Conservation (phyloP, 1,140 invertebrate genomes). For the Bombus terrestris region DNA sequence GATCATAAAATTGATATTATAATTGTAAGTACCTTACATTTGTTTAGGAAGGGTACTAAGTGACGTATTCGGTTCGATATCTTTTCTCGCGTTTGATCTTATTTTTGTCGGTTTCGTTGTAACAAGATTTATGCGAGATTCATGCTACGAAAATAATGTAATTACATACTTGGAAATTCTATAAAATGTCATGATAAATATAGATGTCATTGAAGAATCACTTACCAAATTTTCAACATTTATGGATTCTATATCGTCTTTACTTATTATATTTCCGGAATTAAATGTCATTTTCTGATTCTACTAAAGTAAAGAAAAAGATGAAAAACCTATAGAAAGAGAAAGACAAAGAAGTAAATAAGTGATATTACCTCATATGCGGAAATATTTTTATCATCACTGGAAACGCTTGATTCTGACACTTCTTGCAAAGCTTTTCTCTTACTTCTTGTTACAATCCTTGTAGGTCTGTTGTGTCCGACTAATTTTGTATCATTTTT, state of each 20-base stretch:
- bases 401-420: background rate
- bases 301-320: background rate
- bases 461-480: background rate
- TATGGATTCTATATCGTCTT: background rate
- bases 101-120: background rate
- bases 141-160: background rate
- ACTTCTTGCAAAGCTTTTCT: background rate
- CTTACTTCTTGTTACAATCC: background rate
- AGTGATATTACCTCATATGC: background rate
- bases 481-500: background rate
- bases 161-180: background rate
- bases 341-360: background rate
- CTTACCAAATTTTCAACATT: conserved; percentile 2
- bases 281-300: background rate
- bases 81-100: background rate
- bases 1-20: background rate
- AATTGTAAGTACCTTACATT: conserved; percentile 10
- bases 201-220: background rate
- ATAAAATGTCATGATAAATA: background rate
- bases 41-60: background rate
- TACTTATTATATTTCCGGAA: background rate
- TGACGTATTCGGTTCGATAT: background rate
- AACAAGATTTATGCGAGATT: background rate
- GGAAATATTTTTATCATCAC: background rate
- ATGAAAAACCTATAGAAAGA: background rate